Evolutionary conservation across 2,113 vertebrate species (phyloP), one percentile per base, ranked within the genome.

Genomic region (Erpornis zantholeuca): DNA sequence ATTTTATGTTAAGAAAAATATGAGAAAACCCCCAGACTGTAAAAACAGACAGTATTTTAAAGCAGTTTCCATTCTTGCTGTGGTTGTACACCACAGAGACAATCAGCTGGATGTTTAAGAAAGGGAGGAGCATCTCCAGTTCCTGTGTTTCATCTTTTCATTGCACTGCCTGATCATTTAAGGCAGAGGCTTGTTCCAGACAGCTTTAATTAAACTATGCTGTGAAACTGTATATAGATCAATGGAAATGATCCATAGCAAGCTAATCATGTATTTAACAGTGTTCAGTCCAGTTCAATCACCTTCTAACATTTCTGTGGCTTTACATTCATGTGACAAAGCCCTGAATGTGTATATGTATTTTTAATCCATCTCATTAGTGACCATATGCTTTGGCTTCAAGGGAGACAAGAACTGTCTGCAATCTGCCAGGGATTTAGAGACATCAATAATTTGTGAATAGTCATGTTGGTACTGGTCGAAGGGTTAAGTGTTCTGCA

Each of bases 381-480:
- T 98, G 97, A 94, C 98, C 98, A 98, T 98, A 98, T 98, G 98
- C 97, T 97, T 97, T 94, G 97, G 97, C 97, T 98, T 97, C 97
- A 94, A 83, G 97, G 97, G 98, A 97, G 96, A 97, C 88, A 96
- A 97, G 95, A 91, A 89, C 95, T 96, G 96, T 96, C 96, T 98
- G 92, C 98, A 99, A 98, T 98, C 98, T 98, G 98, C 97, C 97
- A 97, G 97, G 98, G 98, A 98, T 98, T 98, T 98, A 95, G 97
- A 97, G 97, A 98, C 98, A 98, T 98, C 98, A 98, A 98, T 99
- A 98, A 98, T 98, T 98, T 98, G 97, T 98, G 98, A 99, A 98
- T 97, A 98, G 98, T 97, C 97, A 97, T 91, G 96, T 98, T 98
- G 97, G 97, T 96, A 60, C 97, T 97, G 97, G 98, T 98, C 96